Percentiles rank a stretch among this genome's conserved stretches.
phyloP scores from a whole-genome alignment of 2,888 invertebrate genomes.

The Griposia aprilina region DNA sequence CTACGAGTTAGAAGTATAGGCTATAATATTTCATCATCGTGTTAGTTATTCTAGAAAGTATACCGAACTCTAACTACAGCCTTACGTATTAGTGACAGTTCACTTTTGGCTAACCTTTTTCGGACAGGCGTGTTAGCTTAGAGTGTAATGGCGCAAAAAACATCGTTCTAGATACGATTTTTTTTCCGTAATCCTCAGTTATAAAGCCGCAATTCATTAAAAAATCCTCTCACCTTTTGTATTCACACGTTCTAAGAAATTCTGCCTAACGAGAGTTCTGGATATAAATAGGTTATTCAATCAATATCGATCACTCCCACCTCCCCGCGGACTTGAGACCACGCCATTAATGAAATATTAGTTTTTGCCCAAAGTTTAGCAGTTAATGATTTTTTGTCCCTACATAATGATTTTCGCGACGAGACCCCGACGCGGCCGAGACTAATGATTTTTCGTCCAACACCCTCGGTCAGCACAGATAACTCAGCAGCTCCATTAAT shows the following conservation, averaged over 20 bases:
- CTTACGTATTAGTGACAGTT: neutral
- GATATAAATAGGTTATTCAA: conserved; percentile 54
- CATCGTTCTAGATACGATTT: neutral
- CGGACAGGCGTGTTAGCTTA: neutral
- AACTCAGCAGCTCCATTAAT: conserved; percentile 67
- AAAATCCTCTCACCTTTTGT: conserved; percentile 1
- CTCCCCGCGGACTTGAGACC: conserved; percentile 23
- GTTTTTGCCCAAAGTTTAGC: conserved; percentile 56
- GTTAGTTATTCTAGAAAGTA: neutral
- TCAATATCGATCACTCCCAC: conserved; percentile 42
- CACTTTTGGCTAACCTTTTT: neutral
- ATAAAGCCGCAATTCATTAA: conserved; percentile 11
- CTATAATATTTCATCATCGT: neutral
- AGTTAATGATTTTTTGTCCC: conserved; percentile 73
- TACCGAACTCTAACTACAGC: neutral
- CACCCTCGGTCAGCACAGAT: conserved; percentile 63
- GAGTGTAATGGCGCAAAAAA: neutral
- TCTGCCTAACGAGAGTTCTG: conserved; percentile 25
- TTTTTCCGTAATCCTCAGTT: neutral
- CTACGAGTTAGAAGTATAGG: neutral
- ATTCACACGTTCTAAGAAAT: conserved; percentile 26
- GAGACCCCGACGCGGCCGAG: conserved; percentile 31
- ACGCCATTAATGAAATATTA: conserved; percentile 66
- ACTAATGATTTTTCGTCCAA: conserved; percentile 66
- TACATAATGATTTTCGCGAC: conserved; percentile 72